Conservation (phyloP, 2,888 invertebrate species). For the Dorcus parallelipipedus region DNA sequence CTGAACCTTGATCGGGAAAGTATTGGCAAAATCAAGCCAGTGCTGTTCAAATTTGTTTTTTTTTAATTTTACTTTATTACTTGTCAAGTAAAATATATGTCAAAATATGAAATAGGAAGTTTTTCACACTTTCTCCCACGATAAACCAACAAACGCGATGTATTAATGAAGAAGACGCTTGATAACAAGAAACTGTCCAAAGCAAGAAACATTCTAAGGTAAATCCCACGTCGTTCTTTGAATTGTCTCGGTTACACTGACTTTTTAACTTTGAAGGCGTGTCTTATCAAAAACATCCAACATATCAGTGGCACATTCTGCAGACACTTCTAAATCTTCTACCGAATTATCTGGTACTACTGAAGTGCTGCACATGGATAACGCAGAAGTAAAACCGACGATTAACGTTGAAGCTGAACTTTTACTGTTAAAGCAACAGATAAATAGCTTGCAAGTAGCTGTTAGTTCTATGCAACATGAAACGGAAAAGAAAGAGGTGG, state of each 20-base stretch:
- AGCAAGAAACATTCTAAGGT: conserved; percentile 38
- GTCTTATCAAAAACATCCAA: conserved; percentile 21
- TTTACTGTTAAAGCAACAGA: conserved; percentile 42
- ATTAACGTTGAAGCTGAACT: conserved; percentile 36
- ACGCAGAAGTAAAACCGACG: conserved; percentile 6
- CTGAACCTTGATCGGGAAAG: too few relatives aligned
- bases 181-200: conserved; percentile 33
- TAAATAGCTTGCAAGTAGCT: conserved; percentile 48
- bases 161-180: conserved; percentile 33
- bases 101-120: conserved; percentile 15
- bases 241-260: background rate
- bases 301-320: background rate
- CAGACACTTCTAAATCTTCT: conserved; percentile 6
- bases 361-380: conserved; percentile 2
- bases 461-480: conserved; percentile 49
- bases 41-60: conserved; percentile 12
- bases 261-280: conserved; percentile 11
- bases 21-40: background rate
- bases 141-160: conserved; percentile 7
- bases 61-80: conserved; percentile 12
- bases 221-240: conserved; percentile 13
- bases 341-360: conserved; percentile 6
- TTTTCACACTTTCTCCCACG: conserved; percentile 1
- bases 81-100: conserved; percentile 7
- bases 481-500: conserved; percentile 50